Conservation (phyloP, 2,113 vertebrate species). For the Pipra filicauda region DNA sequence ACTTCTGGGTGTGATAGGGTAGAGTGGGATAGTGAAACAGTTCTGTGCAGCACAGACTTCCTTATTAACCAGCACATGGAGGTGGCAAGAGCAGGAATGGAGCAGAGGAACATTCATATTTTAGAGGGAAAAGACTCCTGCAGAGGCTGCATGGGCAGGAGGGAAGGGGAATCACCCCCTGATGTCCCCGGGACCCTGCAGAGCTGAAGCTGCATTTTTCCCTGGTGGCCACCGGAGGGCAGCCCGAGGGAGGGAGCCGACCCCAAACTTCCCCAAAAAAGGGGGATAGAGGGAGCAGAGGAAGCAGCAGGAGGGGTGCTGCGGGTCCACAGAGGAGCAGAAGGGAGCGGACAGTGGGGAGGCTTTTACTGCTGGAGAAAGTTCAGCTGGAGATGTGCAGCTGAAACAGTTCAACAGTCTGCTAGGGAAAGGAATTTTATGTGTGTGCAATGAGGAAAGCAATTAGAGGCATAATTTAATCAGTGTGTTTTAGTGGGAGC, state of each 20-base stretch:
- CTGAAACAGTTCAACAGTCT: not conserved
- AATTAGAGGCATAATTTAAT: constrained; percentile 48
- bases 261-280: not conserved
- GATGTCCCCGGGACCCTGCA: not conserved
- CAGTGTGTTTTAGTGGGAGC: not conserved
- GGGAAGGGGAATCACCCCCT: not conserved
- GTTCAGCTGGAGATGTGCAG: not conserved
- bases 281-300: not conserved
- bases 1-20: accelerated
- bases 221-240: constrained; percentile 72
- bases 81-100: not conserved
- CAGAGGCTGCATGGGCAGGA: not conserved
- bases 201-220: constrained; percentile 13
- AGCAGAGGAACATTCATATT: not conserved
- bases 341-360: not conserved
- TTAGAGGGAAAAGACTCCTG: not conserved
- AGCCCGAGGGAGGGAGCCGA: constrained; percentile 62
- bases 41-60: not conserved
- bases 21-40: not conserved
- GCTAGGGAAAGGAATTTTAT: not conserved
- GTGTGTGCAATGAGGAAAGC: not conserved
- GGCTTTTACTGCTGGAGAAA: not conserved
- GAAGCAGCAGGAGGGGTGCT: not conserved
- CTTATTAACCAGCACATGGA: too few species aligned
- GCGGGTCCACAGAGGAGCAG: not conserved